phyloP scores from a whole-genome alignment of 2,888 invertebrate genomes.

The Axea sp. region DNA sequence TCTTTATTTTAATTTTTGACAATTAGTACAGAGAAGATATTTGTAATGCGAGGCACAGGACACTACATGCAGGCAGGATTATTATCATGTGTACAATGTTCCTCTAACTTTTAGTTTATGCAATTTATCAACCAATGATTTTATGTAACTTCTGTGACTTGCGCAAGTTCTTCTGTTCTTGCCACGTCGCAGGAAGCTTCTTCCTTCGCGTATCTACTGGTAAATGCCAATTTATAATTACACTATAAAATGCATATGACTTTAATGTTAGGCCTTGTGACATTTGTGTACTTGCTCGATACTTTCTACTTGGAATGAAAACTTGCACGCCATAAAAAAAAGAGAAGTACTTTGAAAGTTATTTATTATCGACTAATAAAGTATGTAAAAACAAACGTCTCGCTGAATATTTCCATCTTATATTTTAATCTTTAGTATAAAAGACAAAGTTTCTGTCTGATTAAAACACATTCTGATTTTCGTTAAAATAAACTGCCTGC shows the following conservation, averaged over 20 bases:
- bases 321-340: not conserved
- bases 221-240: not conserved
- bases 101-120: conserved; percentile 30
- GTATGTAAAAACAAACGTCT: conserved; percentile 2
- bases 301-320: conserved; percentile 16
- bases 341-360: not conserved
- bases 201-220: not conserved
- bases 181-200: not conserved
- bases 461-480: conserved; percentile 11
- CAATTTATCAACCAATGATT: conserved; percentile 4
- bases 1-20: conserved; percentile 15
- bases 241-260: conserved; percentile 8
- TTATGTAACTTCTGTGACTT: conserved; percentile 2
- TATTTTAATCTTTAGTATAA: conserved; percentile 19
- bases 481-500: conserved; percentile 54
- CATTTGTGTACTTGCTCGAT: conserved; percentile 4
- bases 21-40: conserved; percentile 46
- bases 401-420: conserved; percentile 1
- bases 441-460: conserved; percentile 10
- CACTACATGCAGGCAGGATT: conserved; percentile 59
- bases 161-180: not conserved
- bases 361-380: not conserved
- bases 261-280: conserved; percentile 21
- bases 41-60: conserved; percentile 55
- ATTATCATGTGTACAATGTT: conserved; percentile 18